phyloP scores from a whole-genome alignment of 2,888 invertebrate genomes.

The Ormia ochracea region DNA sequence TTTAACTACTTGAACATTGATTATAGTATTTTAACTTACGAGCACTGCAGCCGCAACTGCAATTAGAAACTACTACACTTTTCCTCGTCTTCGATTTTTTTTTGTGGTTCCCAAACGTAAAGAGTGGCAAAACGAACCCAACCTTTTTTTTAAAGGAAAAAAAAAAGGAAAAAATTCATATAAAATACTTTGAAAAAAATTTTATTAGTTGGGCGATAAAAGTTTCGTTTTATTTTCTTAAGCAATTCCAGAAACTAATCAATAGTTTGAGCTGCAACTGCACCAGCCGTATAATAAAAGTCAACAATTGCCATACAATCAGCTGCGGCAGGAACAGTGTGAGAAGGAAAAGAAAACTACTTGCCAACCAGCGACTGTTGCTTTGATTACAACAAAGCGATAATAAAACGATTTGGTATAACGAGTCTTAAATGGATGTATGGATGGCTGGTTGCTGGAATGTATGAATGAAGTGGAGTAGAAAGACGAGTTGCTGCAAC shows the following conservation, averaged over 20 bases:
- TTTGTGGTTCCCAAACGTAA: background rate
- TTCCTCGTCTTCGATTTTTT: background rate
- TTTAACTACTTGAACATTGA: slow-evolving; percentile 21
- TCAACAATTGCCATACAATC: slow-evolving; percentile 29
- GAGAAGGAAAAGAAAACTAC: slow-evolving; percentile 1
- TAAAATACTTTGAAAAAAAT: slow-evolving; percentile 46
- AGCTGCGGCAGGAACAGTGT: background rate
- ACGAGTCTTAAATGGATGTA: slow-evolving; percentile 28
- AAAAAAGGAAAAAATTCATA: too few relatives aligned
- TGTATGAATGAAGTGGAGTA: background rate
- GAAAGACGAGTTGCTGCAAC: slow-evolving; percentile 19
- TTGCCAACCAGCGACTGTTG: slow-evolving; percentile 34
- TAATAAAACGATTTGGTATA: slow-evolving; percentile 60
- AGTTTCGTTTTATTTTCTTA: slow-evolving; percentile 33
- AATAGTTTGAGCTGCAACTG: slow-evolving; percentile 52
- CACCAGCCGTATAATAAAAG: slow-evolving; percentile 43
- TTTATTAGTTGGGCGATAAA: slow-evolving; percentile 42
- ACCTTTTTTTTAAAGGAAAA: slow-evolving; percentile 43
- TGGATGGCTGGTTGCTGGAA: background rate
- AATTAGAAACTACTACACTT: slow-evolving; percentile 24
- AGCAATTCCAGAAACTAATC: slow-evolving; percentile 61
- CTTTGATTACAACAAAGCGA: slow-evolving; percentile 58
- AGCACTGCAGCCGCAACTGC: background rate
- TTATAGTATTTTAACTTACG: slow-evolving; percentile 11
- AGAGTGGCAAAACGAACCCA: slow-evolving; percentile 36